Base-by-base conservation (phyloP, 1,140 invertebrate genomes). In the Octopus sinensis region DNA sequence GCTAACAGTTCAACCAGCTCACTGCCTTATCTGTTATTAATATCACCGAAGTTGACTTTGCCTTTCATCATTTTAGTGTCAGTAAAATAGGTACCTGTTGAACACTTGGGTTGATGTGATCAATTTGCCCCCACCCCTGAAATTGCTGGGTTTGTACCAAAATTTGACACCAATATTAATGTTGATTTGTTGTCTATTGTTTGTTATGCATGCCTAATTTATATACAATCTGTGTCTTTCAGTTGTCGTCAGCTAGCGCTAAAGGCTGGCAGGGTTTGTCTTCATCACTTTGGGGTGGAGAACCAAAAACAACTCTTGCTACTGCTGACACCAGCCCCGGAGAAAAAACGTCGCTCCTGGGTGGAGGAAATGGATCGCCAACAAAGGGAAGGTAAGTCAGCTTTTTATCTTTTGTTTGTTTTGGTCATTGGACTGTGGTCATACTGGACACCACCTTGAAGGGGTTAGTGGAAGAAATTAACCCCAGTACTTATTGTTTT, bases 231-330 rank as follows among this genome's bases (percentile, higher is more conserved):
- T 80, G 6, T 81, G 54, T 82, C 76, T 83, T 83, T 76, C 83
- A 87, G 88, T 77, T 88, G 51, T 84, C 85, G 12, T 85, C 85
- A 76, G 88, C 84, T 53, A 85, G 88, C 79, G 84, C 87, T 10
- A 89, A 89, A 82, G 88, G 88, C 56, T 89, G 88, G 88, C 87
- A 84, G 78, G 87, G 87, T 82, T 84, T 89, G 62, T 85, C 86
- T 81, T 88, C 87, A 62, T n/a, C 68, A 73, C 80, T 89, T 51
- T 89, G 88, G 88, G 85, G 86, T 56, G 85, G 86, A 62, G 88
- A 89, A 77, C 86, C 87, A 10, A 89, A 89, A 82, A 88, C 88
- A 0, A 89, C 88, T 51, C 81, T 89, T 53, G 85, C 85, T 62
- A 83, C 87, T 17, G 87, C 87, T 30, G 87, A 88, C 80, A 88